These are phyloP conservation scores for Brachyopa scutellaris DNA, from an alignment of 2,888 invertebrate species.

Conservation along the genomic window DNA sequence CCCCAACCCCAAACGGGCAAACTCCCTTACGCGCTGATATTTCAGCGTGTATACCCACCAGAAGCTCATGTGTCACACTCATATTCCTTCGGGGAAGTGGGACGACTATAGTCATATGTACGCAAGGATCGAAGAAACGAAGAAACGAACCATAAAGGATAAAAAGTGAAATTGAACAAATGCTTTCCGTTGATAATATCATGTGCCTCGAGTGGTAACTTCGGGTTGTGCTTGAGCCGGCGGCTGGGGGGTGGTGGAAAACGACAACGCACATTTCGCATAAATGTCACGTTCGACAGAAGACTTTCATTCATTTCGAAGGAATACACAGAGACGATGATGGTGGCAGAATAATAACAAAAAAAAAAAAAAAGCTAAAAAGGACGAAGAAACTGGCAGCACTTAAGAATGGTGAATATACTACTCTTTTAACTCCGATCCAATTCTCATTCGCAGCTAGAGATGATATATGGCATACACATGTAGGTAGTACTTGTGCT, in stretches of 20 bases:
- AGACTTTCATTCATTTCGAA: constrained; percentile 71
- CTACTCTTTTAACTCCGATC: constrained; percentile 53
- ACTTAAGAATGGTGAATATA: constrained; percentile 61
- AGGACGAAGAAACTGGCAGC: constrained; percentile 50
- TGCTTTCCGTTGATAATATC: constrained; percentile 67
- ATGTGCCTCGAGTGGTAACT: neutral
- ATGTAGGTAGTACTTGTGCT: constrained; percentile 35
- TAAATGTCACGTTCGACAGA: constrained; percentile 81
- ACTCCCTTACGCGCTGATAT: constrained; percentile 26
- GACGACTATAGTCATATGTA: too few species aligned
- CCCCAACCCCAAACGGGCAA: neutral
- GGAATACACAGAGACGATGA: constrained; percentile 55
- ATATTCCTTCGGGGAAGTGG: constrained; percentile 13
- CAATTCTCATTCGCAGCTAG: constrained; percentile 41
- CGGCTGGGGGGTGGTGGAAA: constrained; percentile 4
- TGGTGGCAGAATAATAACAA: neutral
- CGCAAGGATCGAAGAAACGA: constrained; percentile 25
- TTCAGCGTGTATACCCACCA: constrained; percentile 30
- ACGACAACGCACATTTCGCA: constrained; percentile 76
- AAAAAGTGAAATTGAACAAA: constrained; percentile 72
- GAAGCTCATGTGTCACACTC: constrained; percentile 44
- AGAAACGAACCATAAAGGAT: constrained; percentile 71
- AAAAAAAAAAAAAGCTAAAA: neutral
- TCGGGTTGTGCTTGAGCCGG: too few species aligned
- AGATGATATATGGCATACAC: constrained; percentile 39